Evolutionary conservation across 2,888 invertebrate species (phyloP), one percentile per base, ranked within the genome.

Genomic region (Melipona bicolor): DNA sequence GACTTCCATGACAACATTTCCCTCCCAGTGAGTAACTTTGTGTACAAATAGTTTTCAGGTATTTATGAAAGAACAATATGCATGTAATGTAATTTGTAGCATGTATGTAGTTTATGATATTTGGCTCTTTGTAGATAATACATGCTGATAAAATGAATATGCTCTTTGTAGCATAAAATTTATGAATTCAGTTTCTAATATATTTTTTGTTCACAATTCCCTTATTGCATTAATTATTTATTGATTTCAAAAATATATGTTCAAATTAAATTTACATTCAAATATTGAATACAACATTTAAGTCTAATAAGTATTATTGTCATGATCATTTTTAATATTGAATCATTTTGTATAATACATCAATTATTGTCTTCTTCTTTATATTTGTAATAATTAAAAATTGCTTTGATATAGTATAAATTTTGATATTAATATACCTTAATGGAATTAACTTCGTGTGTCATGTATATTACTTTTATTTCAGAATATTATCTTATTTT

Each of bases 1-100:
- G 95, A 95, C 90, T 95, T 94, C 91, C 94, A 94, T 90, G 92
- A 94, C 91, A 94, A 94, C 90, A 93, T 95, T 90, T 95, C 95
- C 92, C 91, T 95, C 88, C 93, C 94, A 89, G 94, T 94, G 91
- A 94, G 94, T 88, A 83, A 77, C 43, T 17, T 79, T 69, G 19
- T 61, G 6, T 65, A 64, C 52, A 52, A 24, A 4, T 62, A 56
- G 5, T n/a, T 75, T 32, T n/a, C 72, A 65, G n/a, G 49, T 75
- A n/a, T 27, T 52, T 0, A 4, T 65, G 19, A n/a, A 36, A n/a
- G 54, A 62, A 68, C 21, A 50, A 69, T 36, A 36, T 61, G 85
- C 84, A 84, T 80, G 81, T 43, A 19, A 36, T 65, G 21, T 64
- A 75, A 43, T 49, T 54, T 54, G 4, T 62, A 73, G 71, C 65